A percentile compares a stretch with the other conserved stretches of the same genome.
Evolutionary conservation across 2,113 vertebrate genomes (phyloP).

Genomic region (Oceanites oceanicus): DNA sequence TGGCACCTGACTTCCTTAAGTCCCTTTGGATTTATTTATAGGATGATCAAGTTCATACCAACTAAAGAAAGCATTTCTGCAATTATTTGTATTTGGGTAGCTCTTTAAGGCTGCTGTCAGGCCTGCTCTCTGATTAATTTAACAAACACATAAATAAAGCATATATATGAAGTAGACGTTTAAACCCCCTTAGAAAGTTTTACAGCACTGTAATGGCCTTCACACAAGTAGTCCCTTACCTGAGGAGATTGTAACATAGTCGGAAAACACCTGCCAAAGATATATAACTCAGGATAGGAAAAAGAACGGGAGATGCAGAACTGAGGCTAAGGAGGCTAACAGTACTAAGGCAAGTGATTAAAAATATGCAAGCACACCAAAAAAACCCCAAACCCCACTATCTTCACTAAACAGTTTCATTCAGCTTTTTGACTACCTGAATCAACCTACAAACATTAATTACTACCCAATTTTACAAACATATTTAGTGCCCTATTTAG

Average conservation of each 20-base stretch:
- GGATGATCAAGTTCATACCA: not conserved
- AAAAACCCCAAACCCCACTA: not conserved
- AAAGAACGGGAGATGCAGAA: not conserved
- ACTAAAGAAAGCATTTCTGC: not conserved
- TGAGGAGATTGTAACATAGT: not conserved
- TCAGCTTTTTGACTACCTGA: not conserved
- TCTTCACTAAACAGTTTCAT: not conserved
- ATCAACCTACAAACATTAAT: not conserved
- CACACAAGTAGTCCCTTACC: not conserved
- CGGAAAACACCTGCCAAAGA: not conserved
- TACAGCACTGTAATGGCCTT: not conserved
- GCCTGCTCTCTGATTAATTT: not conserved
- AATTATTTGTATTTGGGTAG: not conserved
- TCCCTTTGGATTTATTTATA: not conserved
- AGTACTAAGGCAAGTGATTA: not conserved
- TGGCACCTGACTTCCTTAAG: not conserved
- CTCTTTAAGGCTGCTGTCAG: not conserved
- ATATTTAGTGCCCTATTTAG: not conserved
- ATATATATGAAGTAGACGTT: not conserved
- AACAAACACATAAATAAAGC: not conserved
- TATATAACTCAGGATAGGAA: accelerated
- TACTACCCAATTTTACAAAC: not conserved
- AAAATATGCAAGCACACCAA: not conserved
- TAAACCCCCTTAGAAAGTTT: not conserved
- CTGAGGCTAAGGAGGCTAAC: not conserved